These are phyloP conservation scores for Macroglossus sobrinus DNA, from an alignment of 2,113 vertebrate species.

Conservation along the genomic window DNA sequence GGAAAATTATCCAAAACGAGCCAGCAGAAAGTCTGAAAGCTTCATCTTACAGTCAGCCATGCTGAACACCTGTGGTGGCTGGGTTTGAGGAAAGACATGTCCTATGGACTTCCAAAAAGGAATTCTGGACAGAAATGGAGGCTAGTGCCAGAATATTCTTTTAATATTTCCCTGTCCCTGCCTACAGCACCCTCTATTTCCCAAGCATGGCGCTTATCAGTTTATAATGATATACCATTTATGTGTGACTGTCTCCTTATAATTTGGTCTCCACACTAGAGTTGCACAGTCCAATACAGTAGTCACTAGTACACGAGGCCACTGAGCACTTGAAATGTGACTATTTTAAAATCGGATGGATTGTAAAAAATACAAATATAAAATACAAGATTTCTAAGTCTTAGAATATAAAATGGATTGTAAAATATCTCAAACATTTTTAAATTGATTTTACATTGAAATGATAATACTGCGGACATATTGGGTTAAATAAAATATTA, in stretches of 20 bases:
- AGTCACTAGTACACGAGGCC: neutral
- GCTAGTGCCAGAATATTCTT: neutral
- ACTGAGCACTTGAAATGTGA: neutral
- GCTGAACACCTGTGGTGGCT: rapidly evolving
- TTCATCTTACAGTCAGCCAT: neutral
- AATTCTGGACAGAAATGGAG: neutral
- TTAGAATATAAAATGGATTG: neutral
- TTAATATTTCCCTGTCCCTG: neutral
- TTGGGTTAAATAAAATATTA: neutral
- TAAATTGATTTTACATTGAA: neutral
- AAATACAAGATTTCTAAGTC: neutral
- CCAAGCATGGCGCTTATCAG: rapidly evolving
- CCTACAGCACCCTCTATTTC: neutral
- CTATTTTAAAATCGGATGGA: neutral
- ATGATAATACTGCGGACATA: neutral
- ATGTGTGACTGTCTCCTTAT: neutral
- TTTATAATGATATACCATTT: neutral
- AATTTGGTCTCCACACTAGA: neutral
- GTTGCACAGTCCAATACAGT: neutral
- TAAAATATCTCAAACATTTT: neutral
- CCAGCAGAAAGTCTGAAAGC: neutral
- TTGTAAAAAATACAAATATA: neutral
- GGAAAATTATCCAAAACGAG: neutral
- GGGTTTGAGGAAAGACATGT: neutral
- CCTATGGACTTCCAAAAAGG: neutral